Evolutionary conservation across 2,888 invertebrate species (phyloP), one percentile per base, ranked within the genome.

Genomic region (Lepidochrysops patricia): DNA sequence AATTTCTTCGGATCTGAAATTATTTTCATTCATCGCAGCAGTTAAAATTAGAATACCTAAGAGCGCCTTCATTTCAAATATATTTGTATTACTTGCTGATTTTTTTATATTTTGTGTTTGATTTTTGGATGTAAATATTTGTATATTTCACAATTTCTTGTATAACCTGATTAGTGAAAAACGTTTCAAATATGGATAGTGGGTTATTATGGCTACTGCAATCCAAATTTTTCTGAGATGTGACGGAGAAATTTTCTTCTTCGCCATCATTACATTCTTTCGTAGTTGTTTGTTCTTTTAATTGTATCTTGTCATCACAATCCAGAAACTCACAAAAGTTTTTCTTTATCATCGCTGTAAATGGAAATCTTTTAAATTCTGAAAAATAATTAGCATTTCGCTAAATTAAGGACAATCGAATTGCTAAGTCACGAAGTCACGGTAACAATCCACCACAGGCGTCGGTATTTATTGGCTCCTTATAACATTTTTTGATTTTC

Each of bases 21-120:
- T 65, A 57, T 64, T 64, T 54, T 70, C 67, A 61, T 67, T 66
- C 58, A 65, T 56, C 57, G 63, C 63, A 48, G 67, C 64, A 54
- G 52, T 59, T 43, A 66, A 34, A 25, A 57, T 61, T 9, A 67
- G 62, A 9, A 66, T 49, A 19, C 64, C 65, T 50, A 65, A 48
- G 9, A 66, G 43, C 50, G 66, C 63, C 48, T 61, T 58, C 25
- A 60, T 60, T 61, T 64, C 64, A 50, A 13, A 37, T 32, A 35
- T 25, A 59, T 57, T 54, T 34, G 59, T 61, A 6, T 43, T 29
- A 26, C 35, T 15, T 23, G 52, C 13, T 57, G 35, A 57, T 13
- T 25, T 34, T n/a, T 25, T 50, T 32, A 32, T 15, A 26, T 15
- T 48, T 43, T 63, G 62, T 64, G 49, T 60, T 54, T 15, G 32